Evolutionary conservation across 2,113 vertebrate species (phyloP), one percentile per base, ranked within the genome.

Genomic region (Ceyx melanurus): DNA sequence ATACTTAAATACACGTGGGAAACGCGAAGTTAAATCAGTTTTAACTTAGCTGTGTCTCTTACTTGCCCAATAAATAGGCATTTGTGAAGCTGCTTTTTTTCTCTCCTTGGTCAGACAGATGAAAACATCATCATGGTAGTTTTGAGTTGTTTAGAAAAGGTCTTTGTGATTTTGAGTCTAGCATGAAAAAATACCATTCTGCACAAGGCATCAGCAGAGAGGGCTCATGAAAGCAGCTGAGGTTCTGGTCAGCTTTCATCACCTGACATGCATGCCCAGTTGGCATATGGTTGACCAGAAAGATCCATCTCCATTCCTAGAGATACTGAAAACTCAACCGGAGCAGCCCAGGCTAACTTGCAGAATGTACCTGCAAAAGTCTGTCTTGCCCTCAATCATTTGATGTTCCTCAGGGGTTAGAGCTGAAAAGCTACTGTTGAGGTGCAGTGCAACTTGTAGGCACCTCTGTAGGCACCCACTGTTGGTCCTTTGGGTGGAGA

Each of bases 321-420:
- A 73, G 31, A 13, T 20, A 10, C 23, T 60, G 40, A 46, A 72
- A 68, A 40, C 23, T 80, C 43, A 45, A 5, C 65, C 74, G 68
- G 43, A 76, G 57, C 31, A 60, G 2, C 35, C 29, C 20, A 26
- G 31, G 4, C 7, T 40, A 56, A 48, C 22, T 60, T 51, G n/a
- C 45, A 76, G 35, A 23, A 25, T 0, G 0, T 29, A 10, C 62
- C 10, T 37, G 45, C 2, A 0, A 7, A 53, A 37, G 15, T 17
- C 50, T 3, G 19, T 60, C n/a, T 31, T 43, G 5, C 25, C n/a
- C 58, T 26, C 0, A 42, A n/a, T 11, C 1, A 0, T 62, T 65
- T 57, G 60, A 28, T 70, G 31, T 22, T n/a, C 42, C 5, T 54
- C 8, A 10, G 23, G 35, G 8, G 8, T 31, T 14, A 6, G 50